These are phyloP conservation scores for Agapetus fuscipes DNA, from an alignment of 2,888 invertebrate species.

Conservation along the genomic window DNA sequence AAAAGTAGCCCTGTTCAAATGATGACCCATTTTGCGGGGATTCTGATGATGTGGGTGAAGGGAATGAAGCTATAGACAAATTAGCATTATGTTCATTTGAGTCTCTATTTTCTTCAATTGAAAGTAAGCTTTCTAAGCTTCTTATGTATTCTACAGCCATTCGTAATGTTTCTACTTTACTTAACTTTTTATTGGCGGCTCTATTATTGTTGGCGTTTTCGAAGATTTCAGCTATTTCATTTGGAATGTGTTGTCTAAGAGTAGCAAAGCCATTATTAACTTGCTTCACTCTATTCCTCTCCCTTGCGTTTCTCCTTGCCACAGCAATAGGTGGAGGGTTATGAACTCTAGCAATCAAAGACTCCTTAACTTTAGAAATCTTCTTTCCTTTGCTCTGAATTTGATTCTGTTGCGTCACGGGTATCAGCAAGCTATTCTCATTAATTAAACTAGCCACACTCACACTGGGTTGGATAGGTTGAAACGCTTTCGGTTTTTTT, in stretches of 20 bases:
- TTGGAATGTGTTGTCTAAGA: constrained; percentile 79
- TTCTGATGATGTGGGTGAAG: constrained; percentile 43
- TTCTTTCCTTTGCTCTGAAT: constrained; percentile 29
- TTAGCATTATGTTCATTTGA: constrained; percentile 37
- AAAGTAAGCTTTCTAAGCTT: constrained; percentile 65
- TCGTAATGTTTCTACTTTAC: constrained; percentile 80
- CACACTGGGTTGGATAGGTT: constrained; percentile 29
- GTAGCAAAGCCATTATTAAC: constrained; percentile 87
- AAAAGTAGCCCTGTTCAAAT: constrained; percentile 42
- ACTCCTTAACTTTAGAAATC: constrained; percentile 23
- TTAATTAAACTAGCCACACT: constrained; percentile 40
- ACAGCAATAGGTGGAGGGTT: constrained; percentile 69
- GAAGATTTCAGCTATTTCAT: constrained; percentile 63
- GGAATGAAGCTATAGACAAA: constrained; percentile 40
- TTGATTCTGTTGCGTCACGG: constrained; percentile 26
- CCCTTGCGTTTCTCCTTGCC: constrained; percentile 82
- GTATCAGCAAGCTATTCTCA: constrained; percentile 30
- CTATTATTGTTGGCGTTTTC: constrained; percentile 56
- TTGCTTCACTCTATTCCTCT: constrained; percentile 86
- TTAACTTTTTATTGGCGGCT: constrained; percentile 66
- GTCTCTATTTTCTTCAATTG: constrained; percentile 50
- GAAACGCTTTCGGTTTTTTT: constrained; percentile 35
- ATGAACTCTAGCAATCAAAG: constrained; percentile 23
- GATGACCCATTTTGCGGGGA: constrained; percentile 39
- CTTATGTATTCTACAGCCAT: constrained; percentile 88